Conservation (phyloP, 2,797 vertebrate species). For the Spinus olivaceus region DNA sequence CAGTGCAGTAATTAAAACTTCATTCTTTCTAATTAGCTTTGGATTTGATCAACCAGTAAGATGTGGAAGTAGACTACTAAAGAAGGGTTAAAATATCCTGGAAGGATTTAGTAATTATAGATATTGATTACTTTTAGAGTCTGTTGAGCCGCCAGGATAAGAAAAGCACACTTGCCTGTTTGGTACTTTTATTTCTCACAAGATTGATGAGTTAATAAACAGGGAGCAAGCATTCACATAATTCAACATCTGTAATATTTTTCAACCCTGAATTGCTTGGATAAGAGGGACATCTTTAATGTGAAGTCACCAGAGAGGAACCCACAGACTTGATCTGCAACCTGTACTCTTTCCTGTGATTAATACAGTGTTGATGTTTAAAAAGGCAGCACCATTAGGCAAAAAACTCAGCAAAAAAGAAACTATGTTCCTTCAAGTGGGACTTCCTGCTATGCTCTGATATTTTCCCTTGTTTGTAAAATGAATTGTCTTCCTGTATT, state of each 20-base stretch:
- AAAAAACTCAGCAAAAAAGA: conserved; percentile 17
- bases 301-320: conserved; percentile 63
- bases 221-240: conserved; percentile 72
- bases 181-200: conserved; percentile 73
- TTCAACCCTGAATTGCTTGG: conserved; percentile 73
- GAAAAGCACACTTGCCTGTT: conserved; percentile 62
- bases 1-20: neutral
- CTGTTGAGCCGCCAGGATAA: conserved; percentile 63
- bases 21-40: conserved; percentile 38
- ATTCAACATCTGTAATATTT: conserved; percentile 78
- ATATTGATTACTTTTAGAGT: conserved; percentile 74
- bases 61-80: neutral
- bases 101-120: conserved; percentile 69
- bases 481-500: neutral
- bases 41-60: neutral
- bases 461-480: neutral
- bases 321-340: conserved; percentile 35
- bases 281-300: conserved; percentile 73
- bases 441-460: neutral
- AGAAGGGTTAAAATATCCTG: conserved; percentile 65
- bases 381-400: conserved; percentile 40
- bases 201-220: conserved; percentile 81
- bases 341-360: conserved; percentile 48
- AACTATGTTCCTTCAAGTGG: neutral
- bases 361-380: conserved; percentile 60